phyloP scores from a whole-genome alignment of 2,113 vertebrate species.

The Melozone crissalis region DNA sequence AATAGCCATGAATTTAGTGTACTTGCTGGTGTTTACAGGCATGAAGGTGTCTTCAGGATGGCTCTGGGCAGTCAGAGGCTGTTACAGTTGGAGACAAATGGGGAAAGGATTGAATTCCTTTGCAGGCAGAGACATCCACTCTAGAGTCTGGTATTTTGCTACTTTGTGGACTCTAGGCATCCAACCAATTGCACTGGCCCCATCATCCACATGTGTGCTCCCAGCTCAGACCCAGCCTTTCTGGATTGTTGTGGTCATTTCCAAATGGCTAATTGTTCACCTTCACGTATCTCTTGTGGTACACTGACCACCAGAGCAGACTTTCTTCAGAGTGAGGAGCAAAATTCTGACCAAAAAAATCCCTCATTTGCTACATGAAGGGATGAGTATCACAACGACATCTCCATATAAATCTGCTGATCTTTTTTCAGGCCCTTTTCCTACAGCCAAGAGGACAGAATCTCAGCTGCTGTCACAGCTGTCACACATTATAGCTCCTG shows the following conservation, averaged over 20 bases:
- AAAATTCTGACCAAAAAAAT: background rate
- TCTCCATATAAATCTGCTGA: background rate
- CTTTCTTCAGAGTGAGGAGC: background rate
- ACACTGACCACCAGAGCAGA: background rate
- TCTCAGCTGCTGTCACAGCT: conserved; percentile 12
- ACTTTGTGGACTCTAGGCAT: background rate
- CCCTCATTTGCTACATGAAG: background rate
- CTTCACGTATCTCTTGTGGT: background rate
- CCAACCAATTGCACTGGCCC: background rate
- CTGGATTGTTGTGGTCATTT: background rate
- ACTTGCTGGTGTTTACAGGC: conserved; percentile 68
- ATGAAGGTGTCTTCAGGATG: conserved; percentile 45
- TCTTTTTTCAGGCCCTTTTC: background rate
- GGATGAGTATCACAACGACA: background rate
- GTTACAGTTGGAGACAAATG: background rate
- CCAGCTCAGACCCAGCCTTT: background rate
- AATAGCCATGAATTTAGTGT: conserved; percentile 74
- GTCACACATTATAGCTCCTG: background rate
- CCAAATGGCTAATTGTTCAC: background rate
- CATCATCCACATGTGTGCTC: background rate
- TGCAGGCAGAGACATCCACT: background rate
- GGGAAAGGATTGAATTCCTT: background rate
- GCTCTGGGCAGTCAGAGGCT: conserved; percentile 51
- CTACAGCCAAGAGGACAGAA: background rate
- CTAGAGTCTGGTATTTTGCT: background rate